Evolutionary conservation across 2,113 vertebrate species (phyloP).

Genomic region (Chloropsis cyanopogon): DNA sequence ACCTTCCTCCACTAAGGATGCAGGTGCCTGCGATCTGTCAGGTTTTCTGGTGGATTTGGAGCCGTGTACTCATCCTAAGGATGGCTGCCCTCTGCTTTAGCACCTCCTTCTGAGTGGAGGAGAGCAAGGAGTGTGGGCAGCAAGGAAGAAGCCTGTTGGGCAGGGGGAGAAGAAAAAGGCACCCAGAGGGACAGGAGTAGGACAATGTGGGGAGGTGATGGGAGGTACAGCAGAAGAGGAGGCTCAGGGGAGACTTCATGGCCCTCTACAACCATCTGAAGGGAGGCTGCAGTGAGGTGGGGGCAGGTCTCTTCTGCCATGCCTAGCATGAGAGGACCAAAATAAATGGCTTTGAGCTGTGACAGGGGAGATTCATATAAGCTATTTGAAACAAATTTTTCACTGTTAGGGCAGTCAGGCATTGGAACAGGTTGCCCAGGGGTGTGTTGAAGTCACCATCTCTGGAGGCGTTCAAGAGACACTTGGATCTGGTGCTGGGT

Average conservation of each 20-base stretch:
- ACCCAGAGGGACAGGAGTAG: too few species aligned
- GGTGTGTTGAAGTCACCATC: neutral
- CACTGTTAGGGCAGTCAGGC: neutral
- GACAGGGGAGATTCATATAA: neutral
- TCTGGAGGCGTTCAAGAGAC: neutral
- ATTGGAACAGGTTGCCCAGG: neutral
- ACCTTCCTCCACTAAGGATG: neutral
- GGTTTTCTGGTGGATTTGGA: neutral
- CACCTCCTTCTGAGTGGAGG: neutral
- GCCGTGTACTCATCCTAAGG: rapidly evolving
- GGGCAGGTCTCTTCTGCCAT: neutral
- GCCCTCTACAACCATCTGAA: neutral
- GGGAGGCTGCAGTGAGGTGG: neutral
- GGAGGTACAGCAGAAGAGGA: neutral
- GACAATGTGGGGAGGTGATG: neutral
- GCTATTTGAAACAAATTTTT: neutral
- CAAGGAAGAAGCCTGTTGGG: neutral
- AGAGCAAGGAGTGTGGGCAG: neutral
- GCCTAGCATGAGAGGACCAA: neutral
- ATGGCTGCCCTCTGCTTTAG: neutral
- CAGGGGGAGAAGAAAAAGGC: neutral
- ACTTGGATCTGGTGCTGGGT: neutral
- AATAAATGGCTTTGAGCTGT: neutral
- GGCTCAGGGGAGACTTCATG: neutral
- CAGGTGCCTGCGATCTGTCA: rapidly evolving